Conservation (phyloP, 1,140 invertebrate species). For the Hestina assimilis region DNA sequence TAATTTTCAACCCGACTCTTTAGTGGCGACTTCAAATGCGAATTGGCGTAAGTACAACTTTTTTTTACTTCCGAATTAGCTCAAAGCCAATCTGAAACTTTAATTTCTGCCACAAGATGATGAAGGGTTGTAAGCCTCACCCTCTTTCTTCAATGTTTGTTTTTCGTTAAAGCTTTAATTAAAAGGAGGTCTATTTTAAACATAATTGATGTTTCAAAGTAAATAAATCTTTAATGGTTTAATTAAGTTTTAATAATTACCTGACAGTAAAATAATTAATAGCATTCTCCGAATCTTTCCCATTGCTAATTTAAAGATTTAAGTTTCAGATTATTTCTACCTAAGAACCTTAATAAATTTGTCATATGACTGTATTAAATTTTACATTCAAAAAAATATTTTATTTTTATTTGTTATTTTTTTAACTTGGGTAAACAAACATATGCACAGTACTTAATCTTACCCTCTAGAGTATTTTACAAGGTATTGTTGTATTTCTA, state of each 20-base stretch:
- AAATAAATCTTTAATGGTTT: conserved; percentile 74
- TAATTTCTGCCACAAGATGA: conserved; percentile 15
- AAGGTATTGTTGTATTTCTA: conserved; percentile 25
- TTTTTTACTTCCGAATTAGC: conserved; percentile 1
- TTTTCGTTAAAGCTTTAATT: conserved; percentile 74
- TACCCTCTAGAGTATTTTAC: conserved; percentile 7
- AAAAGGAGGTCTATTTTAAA: conserved; percentile 74
- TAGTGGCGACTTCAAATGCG: conserved; percentile 19
- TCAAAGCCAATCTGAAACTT: background rate
- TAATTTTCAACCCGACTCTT: conserved; percentile 28
- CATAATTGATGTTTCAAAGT: conserved; percentile 73
- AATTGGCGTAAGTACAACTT: conserved; percentile 14
- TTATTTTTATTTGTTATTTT: background rate
- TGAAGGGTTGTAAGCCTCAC: conserved; percentile 51
- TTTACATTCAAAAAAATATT: background rate
- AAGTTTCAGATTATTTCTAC: too few species aligned
- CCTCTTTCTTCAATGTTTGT: conserved; percentile 60
- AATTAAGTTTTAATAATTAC: conserved; percentile 74
- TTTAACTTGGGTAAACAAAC: background rate
- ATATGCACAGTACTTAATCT: background rate
- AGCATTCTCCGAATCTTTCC: conserved; percentile 16
- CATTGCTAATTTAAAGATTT: conserved; percentile 23
- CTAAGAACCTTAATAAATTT: too few species aligned
- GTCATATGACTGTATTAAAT: background rate
- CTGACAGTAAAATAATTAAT: conserved; percentile 40